Conservation (phyloP, 1,140 invertebrate genomes). For the Planococcus citri region DNA sequence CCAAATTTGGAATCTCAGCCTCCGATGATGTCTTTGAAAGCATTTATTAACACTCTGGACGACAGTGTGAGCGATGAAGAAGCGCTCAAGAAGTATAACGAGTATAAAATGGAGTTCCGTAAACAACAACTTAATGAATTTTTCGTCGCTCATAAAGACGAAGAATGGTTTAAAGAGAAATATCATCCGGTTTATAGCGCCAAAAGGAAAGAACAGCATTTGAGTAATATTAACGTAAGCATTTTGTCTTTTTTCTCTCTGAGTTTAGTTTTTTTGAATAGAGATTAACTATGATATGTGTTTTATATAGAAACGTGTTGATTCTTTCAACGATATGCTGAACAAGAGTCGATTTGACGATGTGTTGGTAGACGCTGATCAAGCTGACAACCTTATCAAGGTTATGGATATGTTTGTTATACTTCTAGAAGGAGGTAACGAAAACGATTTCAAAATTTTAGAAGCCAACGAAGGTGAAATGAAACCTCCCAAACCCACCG, state of each 20-base stretch:
- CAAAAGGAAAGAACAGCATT: conserved; percentile 79
- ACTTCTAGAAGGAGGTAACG: conserved; percentile 91
- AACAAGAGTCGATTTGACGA: conserved; percentile 58
- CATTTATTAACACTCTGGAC: conserved; percentile 90
- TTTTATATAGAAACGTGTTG: conserved; percentile 60
- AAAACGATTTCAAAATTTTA: conserved; percentile 77
- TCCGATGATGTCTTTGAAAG: conserved; percentile 94
- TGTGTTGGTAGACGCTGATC: conserved; percentile 73
- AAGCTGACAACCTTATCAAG: conserved; percentile 72
- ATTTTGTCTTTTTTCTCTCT: neutral
- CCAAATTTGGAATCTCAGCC: conserved; percentile 56
- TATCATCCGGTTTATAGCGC: conserved; percentile 95
- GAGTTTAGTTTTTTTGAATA: neutral
- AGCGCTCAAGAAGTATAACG: conserved; percentile 93
- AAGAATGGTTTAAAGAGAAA: conserved; percentile 99
- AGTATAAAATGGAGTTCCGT: conserved; percentile 95
- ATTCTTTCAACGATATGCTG: conserved; percentile 79
- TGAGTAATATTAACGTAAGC: conserved; percentile 63
- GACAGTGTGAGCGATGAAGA: conserved; percentile 95
- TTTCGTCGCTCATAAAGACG: conserved; percentile 97
- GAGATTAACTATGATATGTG: too few relatives aligned
- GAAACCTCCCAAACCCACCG: neutral
- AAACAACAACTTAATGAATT: conserved; percentile 96
- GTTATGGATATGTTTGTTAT: conserved; percentile 94
- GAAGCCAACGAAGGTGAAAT: conserved; percentile 32